Evolutionary conservation across 2,113 vertebrate species (phyloP).

Genomic region (Plecturocebus donacophilus): DNA sequence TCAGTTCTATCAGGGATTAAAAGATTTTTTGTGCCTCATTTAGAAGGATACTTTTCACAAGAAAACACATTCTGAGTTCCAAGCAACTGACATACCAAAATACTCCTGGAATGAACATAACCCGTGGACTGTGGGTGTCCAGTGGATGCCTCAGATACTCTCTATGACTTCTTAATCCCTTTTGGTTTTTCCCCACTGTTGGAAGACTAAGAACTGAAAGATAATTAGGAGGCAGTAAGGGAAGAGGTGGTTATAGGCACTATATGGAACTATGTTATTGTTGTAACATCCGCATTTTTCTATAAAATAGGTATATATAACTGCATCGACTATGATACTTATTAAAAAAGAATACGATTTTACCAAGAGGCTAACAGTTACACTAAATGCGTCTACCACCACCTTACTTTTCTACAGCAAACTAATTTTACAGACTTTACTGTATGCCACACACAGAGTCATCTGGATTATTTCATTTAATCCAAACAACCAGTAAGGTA

Average conservation of each 20-base stretch:
- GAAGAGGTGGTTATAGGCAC: not conserved
- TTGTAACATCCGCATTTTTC: not conserved
- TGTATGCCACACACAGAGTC: not conserved
- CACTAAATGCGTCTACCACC: not conserved
- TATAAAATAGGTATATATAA: not conserved
- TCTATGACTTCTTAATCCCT: not conserved
- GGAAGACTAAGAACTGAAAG: not conserved
- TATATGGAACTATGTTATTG: not conserved
- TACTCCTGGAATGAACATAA: not conserved
- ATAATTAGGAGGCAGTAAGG: not conserved
- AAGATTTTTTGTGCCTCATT: not conserved
- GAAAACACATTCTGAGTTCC: not conserved
- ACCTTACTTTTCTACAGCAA: not conserved
- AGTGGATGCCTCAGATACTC: not conserved
- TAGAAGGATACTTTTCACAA: conserved; percentile 12
- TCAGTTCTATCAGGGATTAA: not conserved
- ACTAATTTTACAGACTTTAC: not conserved
- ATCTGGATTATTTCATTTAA: conserved; percentile 18
- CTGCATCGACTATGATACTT: not conserved
- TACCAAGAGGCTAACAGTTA: conserved; percentile 50
- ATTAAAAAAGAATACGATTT: conserved; percentile 33
- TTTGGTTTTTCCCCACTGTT: not conserved
- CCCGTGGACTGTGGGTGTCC: not conserved
- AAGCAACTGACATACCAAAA: not conserved
- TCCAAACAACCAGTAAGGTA: not conserved